phyloP scores from a whole-genome alignment of 2,888 invertebrate species.

The Cerastis rubricosa region DNA sequence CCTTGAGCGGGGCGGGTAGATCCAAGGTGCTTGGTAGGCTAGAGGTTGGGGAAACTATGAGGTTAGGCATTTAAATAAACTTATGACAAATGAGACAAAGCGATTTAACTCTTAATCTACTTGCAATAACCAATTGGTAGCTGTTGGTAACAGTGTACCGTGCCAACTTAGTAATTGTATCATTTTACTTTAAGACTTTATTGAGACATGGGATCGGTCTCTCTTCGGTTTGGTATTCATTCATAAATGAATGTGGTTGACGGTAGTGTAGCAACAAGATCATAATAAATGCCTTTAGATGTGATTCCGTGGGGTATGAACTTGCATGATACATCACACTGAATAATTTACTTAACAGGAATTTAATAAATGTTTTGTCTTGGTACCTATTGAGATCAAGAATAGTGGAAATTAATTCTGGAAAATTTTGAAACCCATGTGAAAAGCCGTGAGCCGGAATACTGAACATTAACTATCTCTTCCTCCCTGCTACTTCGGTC shows the following conservation, averaged over 20 bases:
- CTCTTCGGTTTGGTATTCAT: too few relatives aligned
- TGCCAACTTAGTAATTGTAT: not conserved
- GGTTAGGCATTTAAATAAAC: not conserved
- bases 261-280: not conserved
- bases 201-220: not conserved
- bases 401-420: not conserved
- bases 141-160: not conserved
- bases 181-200: not conserved
- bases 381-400: not conserved
- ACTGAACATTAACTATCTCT: not conserved
- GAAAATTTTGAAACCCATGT: not conserved
- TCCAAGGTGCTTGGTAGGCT: constrained; percentile 6
- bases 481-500: not conserved
- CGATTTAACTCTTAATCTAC: not conserved
- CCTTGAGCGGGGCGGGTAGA: constrained; percentile 43
- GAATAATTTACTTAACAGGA: not conserved
- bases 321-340: not conserved
- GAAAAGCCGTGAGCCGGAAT: not conserved
- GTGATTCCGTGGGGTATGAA: not conserved
- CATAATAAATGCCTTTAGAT: not conserved
- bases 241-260: too few relatives aligned
- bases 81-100: not conserved
- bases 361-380: not conserved
- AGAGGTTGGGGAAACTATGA: not conserved
- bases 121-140: not conserved